Evolutionary conservation across 2,888 invertebrate species (phyloP).

Genomic region (Onthophagus sagittarius): DNA sequence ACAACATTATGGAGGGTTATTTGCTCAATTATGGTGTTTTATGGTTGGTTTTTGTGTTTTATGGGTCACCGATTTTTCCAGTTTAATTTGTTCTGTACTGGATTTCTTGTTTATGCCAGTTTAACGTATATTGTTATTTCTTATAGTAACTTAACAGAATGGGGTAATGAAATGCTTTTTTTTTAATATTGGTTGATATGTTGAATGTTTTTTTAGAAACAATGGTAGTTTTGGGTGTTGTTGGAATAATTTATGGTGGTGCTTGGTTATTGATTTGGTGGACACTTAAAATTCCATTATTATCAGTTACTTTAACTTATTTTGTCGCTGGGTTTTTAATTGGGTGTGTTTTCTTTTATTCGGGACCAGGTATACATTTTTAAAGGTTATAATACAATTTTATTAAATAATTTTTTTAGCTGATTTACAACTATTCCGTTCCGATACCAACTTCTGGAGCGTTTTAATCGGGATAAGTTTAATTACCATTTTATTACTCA

Average conservation of each 20-base stretch:
- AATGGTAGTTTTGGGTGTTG: constrained; percentile 38
- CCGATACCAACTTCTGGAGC: constrained; percentile 61
- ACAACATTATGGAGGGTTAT: constrained; percentile 51
- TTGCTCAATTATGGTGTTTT: constrained; percentile 54
- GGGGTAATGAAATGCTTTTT: constrained; percentile 22
- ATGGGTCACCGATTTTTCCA: constrained; percentile 61
- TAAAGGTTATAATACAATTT: not conserved
- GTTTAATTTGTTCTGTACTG: constrained; percentile 57
- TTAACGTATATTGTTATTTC: constrained; percentile 19
- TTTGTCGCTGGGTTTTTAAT: constrained; percentile 60
- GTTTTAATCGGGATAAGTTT: constrained; percentile 55
- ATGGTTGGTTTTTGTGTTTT: constrained; percentile 61
- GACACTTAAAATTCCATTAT: constrained; percentile 57
- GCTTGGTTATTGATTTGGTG: constrained; percentile 63
- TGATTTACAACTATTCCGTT: constrained; percentile 48
- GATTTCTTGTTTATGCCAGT: constrained; percentile 52
- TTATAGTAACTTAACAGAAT: constrained; percentile 22
- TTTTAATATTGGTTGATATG: constrained; percentile 6
- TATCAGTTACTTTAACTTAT: constrained; percentile 58
- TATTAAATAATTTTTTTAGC: constrained; percentile 46
- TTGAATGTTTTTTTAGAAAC: constrained; percentile 48
- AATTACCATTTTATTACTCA: constrained; percentile 49
- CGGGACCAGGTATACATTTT: constrained; percentile 54
- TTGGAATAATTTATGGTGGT: constrained; percentile 55
- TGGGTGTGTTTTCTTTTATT: constrained; percentile 57